Percentiles rank a stretch among this genome's conserved stretches.
phyloP scores from a whole-genome alignment of 2,797 vertebrate species.

The Notolepis coatsorum region DNA sequence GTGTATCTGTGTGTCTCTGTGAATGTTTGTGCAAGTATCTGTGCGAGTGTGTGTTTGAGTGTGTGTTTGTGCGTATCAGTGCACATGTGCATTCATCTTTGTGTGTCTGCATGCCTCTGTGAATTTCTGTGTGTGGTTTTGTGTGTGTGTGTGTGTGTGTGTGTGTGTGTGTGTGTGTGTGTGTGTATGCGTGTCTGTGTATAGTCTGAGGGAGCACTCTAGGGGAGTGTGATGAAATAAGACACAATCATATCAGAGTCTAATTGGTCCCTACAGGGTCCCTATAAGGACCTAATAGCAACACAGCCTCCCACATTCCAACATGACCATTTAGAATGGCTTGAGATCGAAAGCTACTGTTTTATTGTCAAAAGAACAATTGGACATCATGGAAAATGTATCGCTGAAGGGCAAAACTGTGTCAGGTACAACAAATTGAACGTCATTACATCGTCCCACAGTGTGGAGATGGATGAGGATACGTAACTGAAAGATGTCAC shows the following conservation, averaged over 20 bases:
- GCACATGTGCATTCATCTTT: too few relatives aligned
- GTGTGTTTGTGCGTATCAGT: not conserved
- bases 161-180: not conserved
- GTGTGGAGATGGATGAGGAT: too few relatives aligned
- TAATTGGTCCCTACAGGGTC: slow-evolving; percentile 66
- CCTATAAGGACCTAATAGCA: slow-evolving; percentile 43
- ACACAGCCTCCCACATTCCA: slow-evolving; percentile 41
- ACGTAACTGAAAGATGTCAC: too few relatives aligned
- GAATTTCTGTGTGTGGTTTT: not conserved
- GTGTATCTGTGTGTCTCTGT: not conserved
- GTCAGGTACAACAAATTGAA: not conserved
- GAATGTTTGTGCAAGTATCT: not conserved
- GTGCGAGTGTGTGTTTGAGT: not conserved
- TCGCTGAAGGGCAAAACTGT: not conserved
- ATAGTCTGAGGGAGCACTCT: slow-evolving; percentile 32
- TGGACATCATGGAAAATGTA: not conserved
- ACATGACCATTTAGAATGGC: not conserved
- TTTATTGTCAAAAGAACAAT: slow-evolving; percentile 20
- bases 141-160: slow-evolving; percentile 1
- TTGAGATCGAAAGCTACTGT: not conserved
- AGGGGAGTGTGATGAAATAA: slow-evolving; percentile 65
- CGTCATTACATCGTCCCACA: not conserved
- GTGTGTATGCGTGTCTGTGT: not conserved
- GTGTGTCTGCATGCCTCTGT: too few relatives aligned
- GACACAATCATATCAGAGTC: slow-evolving; percentile 60